Evolutionary conservation across 1,140 invertebrate genomes (phyloP).

Genomic region (Saxidomus purpurata): DNA sequence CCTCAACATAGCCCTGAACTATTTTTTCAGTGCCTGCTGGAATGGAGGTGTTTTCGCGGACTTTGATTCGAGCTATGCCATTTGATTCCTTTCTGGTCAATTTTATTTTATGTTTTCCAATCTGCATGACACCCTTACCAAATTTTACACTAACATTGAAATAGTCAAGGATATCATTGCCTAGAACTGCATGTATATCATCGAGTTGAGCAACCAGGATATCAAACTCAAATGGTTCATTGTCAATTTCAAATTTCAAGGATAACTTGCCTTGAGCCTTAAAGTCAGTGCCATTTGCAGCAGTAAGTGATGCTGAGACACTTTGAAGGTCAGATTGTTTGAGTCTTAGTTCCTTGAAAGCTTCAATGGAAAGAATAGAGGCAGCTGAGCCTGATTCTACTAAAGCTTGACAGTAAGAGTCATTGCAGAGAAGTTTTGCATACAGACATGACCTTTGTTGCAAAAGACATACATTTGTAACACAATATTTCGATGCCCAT

Average conservation of each 20-base stretch:
- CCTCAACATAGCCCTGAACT: neutral
- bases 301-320: neutral
- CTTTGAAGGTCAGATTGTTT: neutral
- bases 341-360: neutral
- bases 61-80: neutral
- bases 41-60: neutral
- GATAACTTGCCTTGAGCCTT: neutral
- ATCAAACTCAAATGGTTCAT: conserved; percentile 13
- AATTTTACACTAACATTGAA: conserved; percentile 30
- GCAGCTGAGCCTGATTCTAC: neutral
- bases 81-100: conserved; percentile 1
- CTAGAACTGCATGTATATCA: conserved; percentile 12
- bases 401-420: neutral
- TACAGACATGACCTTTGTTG: neutral
- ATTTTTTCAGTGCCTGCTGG: conserved; percentile 7
- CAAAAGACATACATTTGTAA: neutral
- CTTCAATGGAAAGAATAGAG: neutral
- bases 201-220: conserved; percentile 15
- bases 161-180: conserved; percentile 30
- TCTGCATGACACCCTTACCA: conserved; percentile 37
- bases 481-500: neutral
- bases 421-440: neutral
- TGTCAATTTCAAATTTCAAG: conserved; percentile 27
- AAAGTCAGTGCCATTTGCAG: conserved; percentile 18
- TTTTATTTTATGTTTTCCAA: conserved; percentile 45